Percentiles rank a stretch among this genome's conserved stretches.
Conservation (phyloP, 2,888 invertebrate species). For the Erebia palarica region DNA sequence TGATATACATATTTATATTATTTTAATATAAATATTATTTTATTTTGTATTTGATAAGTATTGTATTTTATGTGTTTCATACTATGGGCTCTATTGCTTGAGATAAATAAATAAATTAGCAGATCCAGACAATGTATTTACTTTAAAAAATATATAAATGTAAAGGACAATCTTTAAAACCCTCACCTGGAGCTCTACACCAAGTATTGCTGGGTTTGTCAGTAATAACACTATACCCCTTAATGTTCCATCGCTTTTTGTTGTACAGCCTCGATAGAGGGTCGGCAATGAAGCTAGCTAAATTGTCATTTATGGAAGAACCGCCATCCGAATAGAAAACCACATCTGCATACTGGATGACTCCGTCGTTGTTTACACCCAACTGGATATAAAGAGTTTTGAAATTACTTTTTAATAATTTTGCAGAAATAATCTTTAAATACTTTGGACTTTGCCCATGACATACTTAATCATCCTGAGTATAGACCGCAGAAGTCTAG, state of each 20-base stretch:
- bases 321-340: slow-evolving; percentile 68
- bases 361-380: slow-evolving; percentile 79
- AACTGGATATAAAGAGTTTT: slow-evolving; percentile 56
- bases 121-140: not conserved
- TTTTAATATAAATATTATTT: no score
- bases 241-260: slow-evolving; percentile 67
- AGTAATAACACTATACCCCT: slow-evolving; percentile 81
- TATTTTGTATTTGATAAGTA: no score
- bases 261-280: slow-evolving; percentile 79
- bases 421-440: no score
- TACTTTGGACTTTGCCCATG: no score
- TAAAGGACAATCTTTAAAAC: not conserved
- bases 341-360: slow-evolving; percentile 80
- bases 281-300: slow-evolving; percentile 48
- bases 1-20: no score
- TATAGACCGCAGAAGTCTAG: no score
- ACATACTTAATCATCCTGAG: no score
- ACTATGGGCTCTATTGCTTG: no score
- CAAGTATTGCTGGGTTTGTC: slow-evolving; percentile 86
- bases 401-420: no score
- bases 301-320: slow-evolving; percentile 63
- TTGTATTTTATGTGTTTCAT: no score
- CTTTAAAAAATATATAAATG: not conserved
- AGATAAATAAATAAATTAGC: no score
- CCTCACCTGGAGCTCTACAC: slow-evolving; percentile 86